These are phyloP conservation scores for Meiosimyza platycephala DNA, from an alignment of 2,888 invertebrate species.

Conservation along the genomic window DNA sequence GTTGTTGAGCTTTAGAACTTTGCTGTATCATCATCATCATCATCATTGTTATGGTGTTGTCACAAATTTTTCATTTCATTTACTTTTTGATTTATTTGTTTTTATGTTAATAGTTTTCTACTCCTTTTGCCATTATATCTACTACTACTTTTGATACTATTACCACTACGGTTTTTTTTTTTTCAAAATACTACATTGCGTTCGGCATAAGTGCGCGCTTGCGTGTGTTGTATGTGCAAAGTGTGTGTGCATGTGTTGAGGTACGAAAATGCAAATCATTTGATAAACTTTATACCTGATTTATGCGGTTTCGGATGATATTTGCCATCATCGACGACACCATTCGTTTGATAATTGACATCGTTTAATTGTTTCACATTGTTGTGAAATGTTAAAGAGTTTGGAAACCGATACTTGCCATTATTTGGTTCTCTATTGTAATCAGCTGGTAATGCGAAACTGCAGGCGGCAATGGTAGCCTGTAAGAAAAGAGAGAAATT, in stretches of 20 bases:
- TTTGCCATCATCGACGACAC: slow-evolving; percentile 54
- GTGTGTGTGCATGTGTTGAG: not conserved
- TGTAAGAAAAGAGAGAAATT: slow-evolving; percentile 40
- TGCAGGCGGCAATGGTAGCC: slow-evolving; percentile 56
- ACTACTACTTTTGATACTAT: too few species aligned
- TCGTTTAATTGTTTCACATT: slow-evolving; percentile 41
- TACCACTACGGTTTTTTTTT: too few species aligned
- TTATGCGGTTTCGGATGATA: slow-evolving; percentile 53
- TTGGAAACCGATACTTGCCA: slow-evolving; percentile 63
- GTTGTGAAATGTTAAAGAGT: slow-evolving; percentile 19
- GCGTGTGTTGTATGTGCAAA: too few species aligned
- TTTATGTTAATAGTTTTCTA: too few species aligned
- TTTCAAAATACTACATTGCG: too few species aligned
- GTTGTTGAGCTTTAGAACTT: too few species aligned
- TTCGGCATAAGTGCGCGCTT: too few species aligned
- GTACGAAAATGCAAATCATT: not conserved
- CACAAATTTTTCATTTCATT: too few species aligned
- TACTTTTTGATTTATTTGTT: too few species aligned
- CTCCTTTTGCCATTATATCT: too few species aligned
- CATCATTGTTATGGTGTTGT: too few species aligned
- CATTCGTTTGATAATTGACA: slow-evolving; percentile 53
- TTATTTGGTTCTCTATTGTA: slow-evolving; percentile 38
- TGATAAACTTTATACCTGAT: slow-evolving; percentile 58
- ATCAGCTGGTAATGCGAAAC: slow-evolving; percentile 51
- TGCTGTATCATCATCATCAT: too few species aligned